Evolutionary conservation across 2,797 vertebrate species (phyloP), one percentile per base, ranked within the genome.

Genomic region (Enteromius treurensis): DNA sequence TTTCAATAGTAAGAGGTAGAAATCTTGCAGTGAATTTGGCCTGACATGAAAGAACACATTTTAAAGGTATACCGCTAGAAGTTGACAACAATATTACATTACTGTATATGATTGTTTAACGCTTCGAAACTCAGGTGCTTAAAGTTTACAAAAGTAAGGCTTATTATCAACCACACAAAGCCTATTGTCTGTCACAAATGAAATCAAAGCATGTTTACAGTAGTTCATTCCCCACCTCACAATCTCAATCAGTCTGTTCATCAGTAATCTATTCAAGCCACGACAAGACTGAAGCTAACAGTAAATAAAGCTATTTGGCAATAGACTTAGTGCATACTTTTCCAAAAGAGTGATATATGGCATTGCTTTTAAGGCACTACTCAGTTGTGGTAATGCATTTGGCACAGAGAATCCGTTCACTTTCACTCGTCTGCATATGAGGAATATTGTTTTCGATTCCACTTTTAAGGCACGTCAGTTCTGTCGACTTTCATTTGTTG

Each of bases 181-280:
- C 77, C 62, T 49, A 79, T 67, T 53, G 77, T 67, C 62, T 34
- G 32, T 73, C 71, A 32, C 60, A 68, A 37, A 71, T 58, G 8
- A 32, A 49, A 55, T 29, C 8, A 75, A 84, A 55, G 70, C 37
- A 74, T 0, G 11, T 84, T 69, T 83, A 87, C 89, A 92, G 91
- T 90, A 91, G 91, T 87, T 90, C 90, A 86, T 88, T 65, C 47
- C 23, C 1, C n/a, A 32, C 34, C 23, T 78, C 62, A 62, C 53
- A 85, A 32, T 73, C 67, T 60, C 1, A 75, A 3, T 85, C 69
- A 67, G 68, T 75, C 77, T 42, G 58, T 75, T 68, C 26, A 55
- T 74, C 53, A 10, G 47, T 51, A 14, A 62, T 9, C 29, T 29
- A 65, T 32, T 23, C 19, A 13, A 32, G 23, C 64, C n/a, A 29